These are phyloP conservation scores for Philopotamus ludificatus DNA, from an alignment of 1,140 invertebrate species.

Conservation along the genomic window DNA sequence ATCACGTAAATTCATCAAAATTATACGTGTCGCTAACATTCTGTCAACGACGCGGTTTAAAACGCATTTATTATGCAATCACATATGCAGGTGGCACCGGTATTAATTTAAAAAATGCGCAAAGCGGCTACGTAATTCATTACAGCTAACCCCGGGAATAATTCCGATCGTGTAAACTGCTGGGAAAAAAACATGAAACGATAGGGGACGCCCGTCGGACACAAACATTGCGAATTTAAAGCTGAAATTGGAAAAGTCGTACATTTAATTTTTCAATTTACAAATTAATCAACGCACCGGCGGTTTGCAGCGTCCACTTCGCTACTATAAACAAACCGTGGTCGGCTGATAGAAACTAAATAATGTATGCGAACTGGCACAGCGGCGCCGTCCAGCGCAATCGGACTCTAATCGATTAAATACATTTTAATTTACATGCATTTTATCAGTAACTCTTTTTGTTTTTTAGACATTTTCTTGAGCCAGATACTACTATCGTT, in stretches of 20 bases:
- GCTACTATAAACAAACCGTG: background rate
- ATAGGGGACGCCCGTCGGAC: background rate
- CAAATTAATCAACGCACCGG: slow-evolving; percentile 27
- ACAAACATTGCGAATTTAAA: background rate
- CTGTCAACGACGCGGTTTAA: too few relatives aligned
- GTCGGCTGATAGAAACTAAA: background rate
- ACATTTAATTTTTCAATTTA: slow-evolving; percentile 30
- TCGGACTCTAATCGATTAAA: too few relatives aligned
- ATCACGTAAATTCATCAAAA: too few relatives aligned
- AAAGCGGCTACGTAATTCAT: background rate
- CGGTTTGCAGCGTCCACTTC: background rate
- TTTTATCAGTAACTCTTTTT: too few relatives aligned
- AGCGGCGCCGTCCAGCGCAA: background rate
- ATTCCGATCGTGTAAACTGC: background rate
- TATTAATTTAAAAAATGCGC: background rate
- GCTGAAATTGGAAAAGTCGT: background rate
- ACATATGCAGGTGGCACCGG: background rate
- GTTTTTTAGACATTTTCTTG: too few relatives aligned
- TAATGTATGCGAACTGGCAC: background rate
- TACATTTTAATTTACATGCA: too few relatives aligned
- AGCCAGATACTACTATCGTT: too few relatives aligned
- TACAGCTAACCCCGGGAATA: too few relatives aligned
- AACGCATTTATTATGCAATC: background rate
- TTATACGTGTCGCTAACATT: too few relatives aligned
- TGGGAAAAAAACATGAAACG: background rate